Evolutionary conservation across 2,888 invertebrate species (phyloP).

Genomic region (Maniola hyperantus): DNA sequence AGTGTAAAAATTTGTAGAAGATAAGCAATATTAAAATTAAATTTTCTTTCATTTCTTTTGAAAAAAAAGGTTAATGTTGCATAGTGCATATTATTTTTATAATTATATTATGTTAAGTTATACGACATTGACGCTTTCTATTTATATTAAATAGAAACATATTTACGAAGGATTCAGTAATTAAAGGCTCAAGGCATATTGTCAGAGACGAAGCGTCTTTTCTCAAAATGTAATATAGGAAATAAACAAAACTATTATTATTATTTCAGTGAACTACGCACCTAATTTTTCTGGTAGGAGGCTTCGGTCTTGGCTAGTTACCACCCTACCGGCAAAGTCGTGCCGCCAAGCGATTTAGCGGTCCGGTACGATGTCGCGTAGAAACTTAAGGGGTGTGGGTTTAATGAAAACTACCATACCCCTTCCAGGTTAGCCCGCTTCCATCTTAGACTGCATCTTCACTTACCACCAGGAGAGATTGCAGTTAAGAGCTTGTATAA

Average conservation of each 20-base stretch:
- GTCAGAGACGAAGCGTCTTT: not conserved
- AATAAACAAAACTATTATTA: not conserved
- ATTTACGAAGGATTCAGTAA: not conserved
- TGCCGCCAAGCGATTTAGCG: no score
- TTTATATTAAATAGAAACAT: constrained; percentile 12
- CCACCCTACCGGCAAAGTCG: no score
- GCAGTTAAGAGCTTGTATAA: no score
- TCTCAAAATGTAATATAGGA: not conserved
- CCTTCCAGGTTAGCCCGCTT: no score
- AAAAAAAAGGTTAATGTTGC: not conserved
- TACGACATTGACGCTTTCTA: constrained; percentile 1
- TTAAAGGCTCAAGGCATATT: not conserved
- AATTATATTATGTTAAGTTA: not conserved
- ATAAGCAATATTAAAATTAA: not conserved
- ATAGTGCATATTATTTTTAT: not conserved
- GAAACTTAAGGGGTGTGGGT: no score
- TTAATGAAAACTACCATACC: no score
- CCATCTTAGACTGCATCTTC: no score
- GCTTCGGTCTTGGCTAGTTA: no score
- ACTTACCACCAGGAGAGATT: no score
- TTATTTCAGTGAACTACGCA: not conserved
- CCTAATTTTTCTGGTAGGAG: no score
- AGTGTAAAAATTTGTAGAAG: not conserved
- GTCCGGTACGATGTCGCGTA: no score
- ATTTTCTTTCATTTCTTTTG: no score